A percentile compares a stretch with the other conserved stretches of the same genome.
Conservation (phyloP, 2,113 vertebrate species). For the Thamnophis sirtalis region DNA sequence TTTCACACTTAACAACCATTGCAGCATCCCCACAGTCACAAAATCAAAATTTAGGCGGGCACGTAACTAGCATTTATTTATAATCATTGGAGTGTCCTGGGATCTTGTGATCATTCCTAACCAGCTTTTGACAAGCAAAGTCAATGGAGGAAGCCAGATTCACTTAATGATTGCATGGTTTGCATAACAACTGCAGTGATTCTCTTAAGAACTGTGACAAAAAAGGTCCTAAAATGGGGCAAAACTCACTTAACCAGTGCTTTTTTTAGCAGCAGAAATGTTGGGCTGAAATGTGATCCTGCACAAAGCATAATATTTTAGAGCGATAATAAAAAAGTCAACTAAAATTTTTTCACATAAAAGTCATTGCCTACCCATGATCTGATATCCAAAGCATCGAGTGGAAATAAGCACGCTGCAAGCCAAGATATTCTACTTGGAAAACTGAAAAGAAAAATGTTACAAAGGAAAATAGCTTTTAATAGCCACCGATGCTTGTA, state of each 20-base stretch:
- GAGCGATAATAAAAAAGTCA: too few species aligned
- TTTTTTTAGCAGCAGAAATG: not conserved
- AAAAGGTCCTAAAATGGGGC: not conserved
- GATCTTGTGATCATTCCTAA: not conserved
- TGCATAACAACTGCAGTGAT: not conserved
- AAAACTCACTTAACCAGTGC: not conserved
- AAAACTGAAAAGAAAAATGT: not conserved
- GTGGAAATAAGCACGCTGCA: not conserved
- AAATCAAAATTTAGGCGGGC: not conserved
- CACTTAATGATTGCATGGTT: not conserved
- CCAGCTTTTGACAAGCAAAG: not conserved
- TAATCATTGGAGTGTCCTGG: not conserved
- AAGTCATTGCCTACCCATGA: not conserved
- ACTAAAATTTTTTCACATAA: not conserved
- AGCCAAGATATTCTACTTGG: not conserved
- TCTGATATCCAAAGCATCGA: not conserved
- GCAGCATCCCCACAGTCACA: not conserved
- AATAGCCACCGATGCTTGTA: not conserved
- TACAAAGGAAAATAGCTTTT: not conserved
- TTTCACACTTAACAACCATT: not conserved
- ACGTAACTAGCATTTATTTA: not conserved
- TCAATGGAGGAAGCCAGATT: not conserved
- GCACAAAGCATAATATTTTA: not conserved
- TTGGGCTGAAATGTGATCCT: not conserved
- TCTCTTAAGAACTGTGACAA: not conserved